These are phyloP conservation scores for Petrosia ficiformis DNA, from an alignment of 37 sponge, comb jelly and placozoan genomes.

Conservation along the genomic window DNA sequence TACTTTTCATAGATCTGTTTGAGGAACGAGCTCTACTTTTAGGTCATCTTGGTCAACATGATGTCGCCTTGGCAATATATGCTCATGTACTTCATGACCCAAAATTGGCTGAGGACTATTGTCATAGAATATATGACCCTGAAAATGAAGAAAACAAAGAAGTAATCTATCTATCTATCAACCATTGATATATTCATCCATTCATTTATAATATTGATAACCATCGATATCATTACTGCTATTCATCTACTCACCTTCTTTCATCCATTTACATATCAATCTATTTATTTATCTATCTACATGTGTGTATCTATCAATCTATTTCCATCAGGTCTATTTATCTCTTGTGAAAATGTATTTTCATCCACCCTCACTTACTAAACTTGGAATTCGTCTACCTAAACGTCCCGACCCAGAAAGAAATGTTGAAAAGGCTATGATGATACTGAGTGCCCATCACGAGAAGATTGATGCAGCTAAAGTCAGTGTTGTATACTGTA, in stretches of 20 bases:
- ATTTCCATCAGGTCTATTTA: conserved; percentile 75
- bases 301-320: too few species aligned
- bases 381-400: conserved; percentile 34
- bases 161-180: not conserved
- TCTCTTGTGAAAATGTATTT: conserved; percentile 78
- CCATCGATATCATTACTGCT: not conserved
- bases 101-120: conserved; percentile 78
- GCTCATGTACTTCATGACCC: conserved; percentile 78
- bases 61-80: conserved; percentile 84
- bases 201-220: not conserved
- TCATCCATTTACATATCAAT: too few species aligned
- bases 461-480: conserved; percentile 75
- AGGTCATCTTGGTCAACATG: conserved; percentile 74
- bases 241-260: too few species aligned
- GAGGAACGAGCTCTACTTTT: conserved; percentile 86
- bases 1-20: conserved; percentile 52
- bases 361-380: conserved; percentile 43
- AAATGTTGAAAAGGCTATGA: conserved; percentile 63
- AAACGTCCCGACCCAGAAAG: conserved; percentile 31
- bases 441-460: conserved; percentile 61
- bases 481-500: conserved; percentile 24
- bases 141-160: conserved; percentile 49
- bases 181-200: not conserved
- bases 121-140: conserved; percentile 46
- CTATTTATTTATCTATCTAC: too few species aligned